Conservation (phyloP, 2,888 invertebrate species). For the Diabrotica balteata region DNA sequence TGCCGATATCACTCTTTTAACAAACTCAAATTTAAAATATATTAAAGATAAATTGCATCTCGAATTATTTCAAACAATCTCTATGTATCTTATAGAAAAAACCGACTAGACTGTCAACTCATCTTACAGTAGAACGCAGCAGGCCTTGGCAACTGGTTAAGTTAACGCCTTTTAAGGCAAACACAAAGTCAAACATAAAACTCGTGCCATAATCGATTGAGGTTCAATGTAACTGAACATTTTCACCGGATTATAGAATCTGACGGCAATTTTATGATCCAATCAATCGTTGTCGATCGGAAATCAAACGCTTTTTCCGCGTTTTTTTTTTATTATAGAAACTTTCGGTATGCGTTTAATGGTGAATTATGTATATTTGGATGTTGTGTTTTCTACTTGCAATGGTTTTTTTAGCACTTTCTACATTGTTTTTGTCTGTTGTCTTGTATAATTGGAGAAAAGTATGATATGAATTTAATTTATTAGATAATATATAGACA, state of each 20-base stretch:
- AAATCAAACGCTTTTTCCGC: slow-evolving; percentile 8
- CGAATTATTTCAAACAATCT: neutral
- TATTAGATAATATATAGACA: no score
- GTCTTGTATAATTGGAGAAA: no score
- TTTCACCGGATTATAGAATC: slow-evolving; percentile 6
- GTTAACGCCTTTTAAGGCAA: slow-evolving; percentile 24
- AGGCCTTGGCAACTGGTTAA: slow-evolving; percentile 20
- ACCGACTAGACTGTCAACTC: slow-evolving; percentile 3
- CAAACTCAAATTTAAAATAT: no score
- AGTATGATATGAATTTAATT: no score
- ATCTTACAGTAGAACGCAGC: slow-evolving; percentile 14
- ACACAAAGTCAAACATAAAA: slow-evolving; percentile 27
- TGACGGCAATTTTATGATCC: slow-evolving; percentile 7
- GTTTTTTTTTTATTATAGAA: neutral
- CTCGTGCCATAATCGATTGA: slow-evolving; percentile 19
- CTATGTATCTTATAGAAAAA: slow-evolving; percentile 1
- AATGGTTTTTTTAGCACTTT: no score
- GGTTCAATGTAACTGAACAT: slow-evolving; percentile 20
- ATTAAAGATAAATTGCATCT: neutral
- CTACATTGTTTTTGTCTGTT: no score
- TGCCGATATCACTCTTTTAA: no score
- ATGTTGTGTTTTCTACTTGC: no score
- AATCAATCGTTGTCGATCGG: neutral
- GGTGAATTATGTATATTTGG: no score
- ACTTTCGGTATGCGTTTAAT: no score